These are phyloP conservation scores for Nymphicus hollandicus DNA, from an alignment of 2,113 vertebrate species.

Conservation along the genomic window DNA sequence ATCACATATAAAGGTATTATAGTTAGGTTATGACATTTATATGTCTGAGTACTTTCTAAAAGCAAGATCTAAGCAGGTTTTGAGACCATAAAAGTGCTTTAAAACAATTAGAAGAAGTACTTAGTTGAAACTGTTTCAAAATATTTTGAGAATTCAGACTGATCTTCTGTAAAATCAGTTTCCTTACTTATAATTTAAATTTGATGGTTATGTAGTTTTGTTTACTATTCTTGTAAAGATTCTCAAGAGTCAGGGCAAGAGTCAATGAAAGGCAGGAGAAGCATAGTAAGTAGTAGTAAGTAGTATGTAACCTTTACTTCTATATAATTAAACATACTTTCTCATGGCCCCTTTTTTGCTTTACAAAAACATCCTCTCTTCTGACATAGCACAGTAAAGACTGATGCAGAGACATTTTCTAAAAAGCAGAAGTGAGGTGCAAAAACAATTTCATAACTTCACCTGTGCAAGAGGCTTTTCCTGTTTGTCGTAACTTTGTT, in stretches of 20 bases:
- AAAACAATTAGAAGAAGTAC: not conserved
- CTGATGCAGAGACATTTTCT: not conserved
- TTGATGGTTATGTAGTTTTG: not conserved
- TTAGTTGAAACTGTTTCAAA: not conserved
- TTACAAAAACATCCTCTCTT: not conserved
- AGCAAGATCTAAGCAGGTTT: not conserved
- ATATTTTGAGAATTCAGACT: not conserved
- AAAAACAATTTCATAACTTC: not conserved
- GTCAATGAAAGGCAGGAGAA: not conserved
- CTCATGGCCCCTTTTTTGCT: not conserved
- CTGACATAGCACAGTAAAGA: not conserved
- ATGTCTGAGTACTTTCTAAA: not conserved
- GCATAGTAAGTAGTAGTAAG: not conserved
- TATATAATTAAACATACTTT: not conserved
- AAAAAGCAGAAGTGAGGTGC: not conserved
- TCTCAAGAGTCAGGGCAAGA: not conserved
- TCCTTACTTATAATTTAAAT: not conserved
- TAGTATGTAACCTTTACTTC: not conserved
- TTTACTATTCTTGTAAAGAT: not conserved
- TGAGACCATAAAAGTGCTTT: not conserved
- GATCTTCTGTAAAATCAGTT: not conserved
- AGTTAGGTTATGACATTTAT: not conserved
- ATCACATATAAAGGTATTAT: not conserved
- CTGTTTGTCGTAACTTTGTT: not conserved
- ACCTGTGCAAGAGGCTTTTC: conserved; percentile 6